Conservation (phyloP, 2,797 vertebrate genomes). For the Huso huso region DNA sequence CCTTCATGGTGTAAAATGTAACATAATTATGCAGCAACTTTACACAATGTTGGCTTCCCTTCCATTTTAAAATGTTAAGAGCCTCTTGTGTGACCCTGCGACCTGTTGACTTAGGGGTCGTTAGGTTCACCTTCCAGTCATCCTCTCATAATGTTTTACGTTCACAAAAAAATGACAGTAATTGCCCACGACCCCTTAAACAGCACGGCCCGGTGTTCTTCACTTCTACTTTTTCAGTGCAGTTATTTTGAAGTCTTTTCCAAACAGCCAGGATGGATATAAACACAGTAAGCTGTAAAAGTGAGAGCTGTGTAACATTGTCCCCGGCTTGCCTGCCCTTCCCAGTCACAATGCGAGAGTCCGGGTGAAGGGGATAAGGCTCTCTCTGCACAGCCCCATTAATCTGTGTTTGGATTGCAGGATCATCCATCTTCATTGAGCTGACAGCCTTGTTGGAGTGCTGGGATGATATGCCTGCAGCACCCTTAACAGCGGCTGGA, state of each 20-base stretch:
- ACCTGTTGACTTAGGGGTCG: no score
- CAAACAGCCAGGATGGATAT: not conserved
- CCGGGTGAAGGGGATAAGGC: not conserved
- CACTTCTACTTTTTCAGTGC: not conserved
- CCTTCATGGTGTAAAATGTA: no score
- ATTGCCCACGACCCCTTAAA: no score
- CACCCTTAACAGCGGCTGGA: no score
- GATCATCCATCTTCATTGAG: slow-evolving; percentile 11
- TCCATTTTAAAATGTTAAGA: no score
- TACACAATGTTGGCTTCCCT: no score
- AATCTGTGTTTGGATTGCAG: slow-evolving; percentile 6
- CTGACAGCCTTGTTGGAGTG: slow-evolving; percentile 1
- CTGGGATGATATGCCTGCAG: not conserved
- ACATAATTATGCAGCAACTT: no score
- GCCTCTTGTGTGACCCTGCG: no score
- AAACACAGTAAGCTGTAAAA: slow-evolving; percentile 7
- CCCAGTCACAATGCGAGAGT: not conserved
- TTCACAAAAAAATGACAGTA: no score
- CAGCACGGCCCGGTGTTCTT: no score
- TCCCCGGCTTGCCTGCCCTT: slow-evolving; percentile 1
- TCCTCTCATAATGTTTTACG: no score
- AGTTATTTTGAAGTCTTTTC: slow-evolving; percentile 2
- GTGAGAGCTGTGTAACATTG: slow-evolving; percentile 12
- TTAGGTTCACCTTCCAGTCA: no score
- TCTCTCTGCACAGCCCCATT: not conserved